Conservation (phyloP, 2,888 invertebrate species). For the Microplitis manilae region DNA sequence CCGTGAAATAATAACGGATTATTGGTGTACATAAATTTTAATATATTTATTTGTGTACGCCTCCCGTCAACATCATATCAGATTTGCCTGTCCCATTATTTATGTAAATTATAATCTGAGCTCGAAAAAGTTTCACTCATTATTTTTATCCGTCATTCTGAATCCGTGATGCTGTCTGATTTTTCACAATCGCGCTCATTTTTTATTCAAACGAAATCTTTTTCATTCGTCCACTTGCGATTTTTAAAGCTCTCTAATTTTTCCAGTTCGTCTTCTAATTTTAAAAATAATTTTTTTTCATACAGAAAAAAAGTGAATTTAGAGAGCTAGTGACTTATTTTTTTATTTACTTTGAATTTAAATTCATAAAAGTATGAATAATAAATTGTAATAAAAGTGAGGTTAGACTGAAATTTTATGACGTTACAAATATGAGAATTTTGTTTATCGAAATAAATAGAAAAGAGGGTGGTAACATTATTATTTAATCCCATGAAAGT, state of each 20-base stretch:
- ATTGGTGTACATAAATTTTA: not conserved
- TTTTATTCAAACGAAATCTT: not conserved
- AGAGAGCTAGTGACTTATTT: too few relatives aligned
- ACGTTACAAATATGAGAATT: too few relatives aligned
- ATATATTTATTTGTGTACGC: not conserved
- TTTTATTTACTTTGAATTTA: too few relatives aligned
- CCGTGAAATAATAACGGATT: slow-evolving; percentile 1
- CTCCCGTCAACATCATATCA: not conserved
- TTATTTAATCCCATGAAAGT: not conserved
- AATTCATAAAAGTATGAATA: too few relatives aligned
- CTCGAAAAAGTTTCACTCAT: not conserved
- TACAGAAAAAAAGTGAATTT: too few relatives aligned
- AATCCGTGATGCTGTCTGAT: not conserved
- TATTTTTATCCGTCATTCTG: not conserved
- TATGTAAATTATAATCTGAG: not conserved
- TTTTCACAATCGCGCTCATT: not conserved
- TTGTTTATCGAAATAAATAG: not conserved
- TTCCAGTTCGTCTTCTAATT: too few relatives aligned
- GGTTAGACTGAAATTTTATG: too few relatives aligned
- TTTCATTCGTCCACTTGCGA: not conserved
- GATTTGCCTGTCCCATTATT: not conserved
- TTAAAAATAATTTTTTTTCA: too few relatives aligned
- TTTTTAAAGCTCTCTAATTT: too few relatives aligned
- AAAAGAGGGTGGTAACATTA: not conserved
- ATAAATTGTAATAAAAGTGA: too few relatives aligned